These are phyloP conservation scores for Myanophis thanlyinensis DNA, from an alignment of 2,113 vertebrate genomes.

Conservation along the genomic window DNA sequence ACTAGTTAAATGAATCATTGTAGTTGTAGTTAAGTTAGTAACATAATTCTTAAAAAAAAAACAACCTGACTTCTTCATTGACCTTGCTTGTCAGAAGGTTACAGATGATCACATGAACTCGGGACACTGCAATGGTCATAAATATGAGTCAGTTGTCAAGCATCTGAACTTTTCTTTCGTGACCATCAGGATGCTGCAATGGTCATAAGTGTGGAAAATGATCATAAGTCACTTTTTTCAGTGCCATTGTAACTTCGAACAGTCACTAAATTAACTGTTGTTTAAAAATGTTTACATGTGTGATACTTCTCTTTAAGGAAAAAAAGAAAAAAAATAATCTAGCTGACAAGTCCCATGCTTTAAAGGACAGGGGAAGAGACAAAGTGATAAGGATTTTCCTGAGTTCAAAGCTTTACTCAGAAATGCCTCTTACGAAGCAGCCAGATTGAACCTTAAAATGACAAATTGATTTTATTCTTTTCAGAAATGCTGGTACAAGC, in stretches of 20 bases:
- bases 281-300: not conserved
- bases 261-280: not conserved
- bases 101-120: too few species aligned
- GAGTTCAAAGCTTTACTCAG: conserved; percentile 20
- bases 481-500: not conserved
- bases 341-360: not conserved
- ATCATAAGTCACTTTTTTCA: too few species aligned
- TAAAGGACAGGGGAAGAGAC: not conserved
- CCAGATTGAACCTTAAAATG: not conserved
- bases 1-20: too few species aligned
- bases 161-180: too few species aligned
- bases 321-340: not conserved
- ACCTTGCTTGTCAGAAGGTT: too few species aligned
- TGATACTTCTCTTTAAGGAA: not conserved
- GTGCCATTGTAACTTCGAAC: not conserved
- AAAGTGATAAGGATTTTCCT: conserved; percentile 20
- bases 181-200: too few species aligned
- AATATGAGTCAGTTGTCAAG: too few species aligned
- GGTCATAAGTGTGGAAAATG: too few species aligned
- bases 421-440: not conserved
- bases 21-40: too few species aligned
- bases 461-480: not conserved
- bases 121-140: too few species aligned
- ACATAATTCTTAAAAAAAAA: too few species aligned
- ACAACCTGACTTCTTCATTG: too few species aligned